A percentile compares a stretch with the other conserved stretches of the same genome.
phyloP scores from a whole-genome alignment of 1,140 invertebrate genomes.

The Gonioctena quinquepunctata region DNA sequence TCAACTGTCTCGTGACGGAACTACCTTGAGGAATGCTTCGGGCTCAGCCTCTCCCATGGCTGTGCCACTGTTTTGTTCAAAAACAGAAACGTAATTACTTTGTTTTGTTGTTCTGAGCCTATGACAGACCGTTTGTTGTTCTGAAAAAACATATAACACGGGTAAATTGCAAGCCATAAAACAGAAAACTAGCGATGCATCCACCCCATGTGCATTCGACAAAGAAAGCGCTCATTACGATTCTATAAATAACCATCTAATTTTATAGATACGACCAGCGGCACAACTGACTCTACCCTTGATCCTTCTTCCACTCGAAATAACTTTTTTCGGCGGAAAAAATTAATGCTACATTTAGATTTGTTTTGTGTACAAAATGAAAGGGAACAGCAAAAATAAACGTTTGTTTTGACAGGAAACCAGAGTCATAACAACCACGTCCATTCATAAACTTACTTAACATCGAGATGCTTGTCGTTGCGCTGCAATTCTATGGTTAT shows the following conservation, averaged over 20 bases:
- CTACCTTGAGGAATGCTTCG: no score
- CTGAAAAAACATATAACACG: no score
- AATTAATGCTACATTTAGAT: slow-evolving; percentile 2
- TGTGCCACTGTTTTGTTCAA: no score
- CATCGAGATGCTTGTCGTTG: slow-evolving; percentile 21
- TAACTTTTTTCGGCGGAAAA: not conserved
- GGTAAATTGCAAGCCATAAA: no score
- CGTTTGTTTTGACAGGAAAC: slow-evolving; percentile 26
- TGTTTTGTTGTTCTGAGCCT: no score
- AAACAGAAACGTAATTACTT: no score
- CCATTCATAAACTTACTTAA: slow-evolving; percentile 26
- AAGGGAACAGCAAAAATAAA: slow-evolving; percentile 20
- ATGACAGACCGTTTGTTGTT: no score
- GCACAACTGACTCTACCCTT: not conserved
- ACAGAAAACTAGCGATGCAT: not conserved
- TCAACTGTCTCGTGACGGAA: no score
- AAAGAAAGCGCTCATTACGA: not conserved
- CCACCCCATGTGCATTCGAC: not conserved
- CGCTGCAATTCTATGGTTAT: slow-evolving; percentile 15
- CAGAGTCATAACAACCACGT: slow-evolving; percentile 24
- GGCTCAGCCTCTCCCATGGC: no score
- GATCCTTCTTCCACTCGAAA: not conserved
- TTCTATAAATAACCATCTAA: not conserved
- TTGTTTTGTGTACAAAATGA: slow-evolving; percentile 8
- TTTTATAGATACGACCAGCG: not conserved